Base-by-base conservation (phyloP, 2,888 invertebrate genomes). In the Brenthis ino region DNA sequence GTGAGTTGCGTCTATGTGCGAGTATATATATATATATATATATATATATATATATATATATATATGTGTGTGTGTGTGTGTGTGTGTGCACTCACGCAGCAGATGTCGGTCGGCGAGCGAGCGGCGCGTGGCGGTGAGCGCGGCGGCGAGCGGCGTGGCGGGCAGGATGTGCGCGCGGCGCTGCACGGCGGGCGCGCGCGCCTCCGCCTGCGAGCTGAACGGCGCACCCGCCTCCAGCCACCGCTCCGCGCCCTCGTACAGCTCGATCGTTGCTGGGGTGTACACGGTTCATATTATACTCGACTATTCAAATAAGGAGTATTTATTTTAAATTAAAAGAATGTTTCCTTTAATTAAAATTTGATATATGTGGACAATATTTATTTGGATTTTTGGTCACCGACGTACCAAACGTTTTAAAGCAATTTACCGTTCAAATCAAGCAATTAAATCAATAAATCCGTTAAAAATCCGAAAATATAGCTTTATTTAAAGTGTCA, bases 81-180 rank as follows among this genome's bases (percentile, higher is more conserved):
- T 11, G 11, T 43, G 11, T 2, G 37, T 11, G 37, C 11, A 43
- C 94, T 92, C 87, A 96, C 97, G 93, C 76, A 98, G 88, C 74
- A 98, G 94, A 85, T 98, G 97, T 85, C 96, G 97, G 84, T 96
- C 96, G 6, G 98, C 97, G 80, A 99, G 97, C 73, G 98, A 97
- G 78, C 97, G 96, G 86, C 98, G 98, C 0, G 99, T 99, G 75
- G 97, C 94, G 0, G 99, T 99, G 85, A 96, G 96, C 65, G 95
- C 95, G 94, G 98, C 95, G 11, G 97, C 95, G 94, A 97, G 94
- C 4, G 96, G 94, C 74, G 95, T 94, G 66, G 98, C 95, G 70
- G 95, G 93, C 77, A 99, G 95, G 77, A 99, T 97, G 89, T 96
- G 99, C 0, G 98, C 96, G 88, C 98, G 97, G 14, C 96, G 95